Evolutionary conservation across 2,113 vertebrate species (phyloP).

Genomic region (Dipodomys stephensi): DNA sequence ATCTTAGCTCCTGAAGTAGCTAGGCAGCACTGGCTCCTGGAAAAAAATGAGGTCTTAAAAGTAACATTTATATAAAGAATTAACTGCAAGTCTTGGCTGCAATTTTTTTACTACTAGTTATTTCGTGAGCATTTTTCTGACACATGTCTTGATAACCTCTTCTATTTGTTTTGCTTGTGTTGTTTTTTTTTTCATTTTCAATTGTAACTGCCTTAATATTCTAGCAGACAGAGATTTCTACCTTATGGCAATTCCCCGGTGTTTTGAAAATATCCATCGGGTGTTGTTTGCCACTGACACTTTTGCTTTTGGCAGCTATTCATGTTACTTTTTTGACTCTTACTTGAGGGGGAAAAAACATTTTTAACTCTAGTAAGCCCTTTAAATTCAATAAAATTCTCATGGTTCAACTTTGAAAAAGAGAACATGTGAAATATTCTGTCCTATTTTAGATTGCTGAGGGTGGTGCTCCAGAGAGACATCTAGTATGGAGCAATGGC

Average conservation of each 20-base stretch:
- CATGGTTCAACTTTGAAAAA: constrained; percentile 20
- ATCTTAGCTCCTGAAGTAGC: no score
- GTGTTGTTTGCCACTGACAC: background rate
- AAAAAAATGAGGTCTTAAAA: background rate
- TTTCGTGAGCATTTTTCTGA: background rate
- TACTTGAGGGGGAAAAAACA: background rate
- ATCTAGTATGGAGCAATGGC: background rate
- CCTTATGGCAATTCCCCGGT: background rate
- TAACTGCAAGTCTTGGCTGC: background rate
- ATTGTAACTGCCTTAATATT: background rate
- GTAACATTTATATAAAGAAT: background rate
- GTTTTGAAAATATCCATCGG: background rate
- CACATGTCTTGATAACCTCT: rapidly evolving
- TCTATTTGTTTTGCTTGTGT: background rate
- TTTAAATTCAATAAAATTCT: background rate
- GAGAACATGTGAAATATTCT: background rate
- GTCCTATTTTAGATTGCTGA: background rate
- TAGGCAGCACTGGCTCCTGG: no score
- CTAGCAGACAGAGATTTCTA: background rate
- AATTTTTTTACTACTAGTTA: background rate
- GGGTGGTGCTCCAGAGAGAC: background rate
- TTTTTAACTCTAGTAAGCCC: constrained; percentile 23
- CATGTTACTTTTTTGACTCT: constrained; percentile 2
- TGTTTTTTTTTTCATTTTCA: constrained; percentile 42
- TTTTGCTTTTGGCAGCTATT: constrained; percentile 31